phyloP scores from a whole-genome alignment of 2,888 invertebrate genomes.

The Heteropelma amictum region DNA sequence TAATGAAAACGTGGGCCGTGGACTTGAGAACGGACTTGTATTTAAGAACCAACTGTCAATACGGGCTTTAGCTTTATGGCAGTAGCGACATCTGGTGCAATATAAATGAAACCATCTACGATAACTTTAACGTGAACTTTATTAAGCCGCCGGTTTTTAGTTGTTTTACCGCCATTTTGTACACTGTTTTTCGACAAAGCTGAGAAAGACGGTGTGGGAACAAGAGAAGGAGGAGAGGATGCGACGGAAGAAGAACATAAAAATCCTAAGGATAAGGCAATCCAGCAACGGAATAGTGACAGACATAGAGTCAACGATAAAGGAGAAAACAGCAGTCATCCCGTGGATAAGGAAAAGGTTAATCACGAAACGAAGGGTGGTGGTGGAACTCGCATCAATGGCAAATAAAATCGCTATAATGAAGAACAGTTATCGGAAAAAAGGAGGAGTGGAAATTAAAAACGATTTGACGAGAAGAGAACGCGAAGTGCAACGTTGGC shows the following conservation, averaged over 20 bases:
- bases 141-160: not conserved
- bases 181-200: no score
- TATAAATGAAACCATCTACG: constrained; percentile 1
- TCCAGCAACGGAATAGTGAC: no score
- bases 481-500: not conserved
- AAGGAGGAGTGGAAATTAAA: not conserved
- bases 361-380: no score
- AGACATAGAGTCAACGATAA: no score
- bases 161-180: not conserved
- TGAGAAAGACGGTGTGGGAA: no score
- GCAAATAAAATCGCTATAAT: not conserved
- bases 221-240: no score
- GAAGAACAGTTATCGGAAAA: not conserved
- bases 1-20: not conserved
- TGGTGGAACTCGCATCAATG: not conserved
- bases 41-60: constrained; percentile 2
- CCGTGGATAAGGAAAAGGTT: no score
- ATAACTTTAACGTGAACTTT: not conserved
- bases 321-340: no score
- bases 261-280: no score
- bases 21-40: not conserved
- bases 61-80: not conserved
- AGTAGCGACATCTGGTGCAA: not conserved
- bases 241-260: no score
- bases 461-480: not conserved